phyloP scores from a whole-genome alignment of 2,113 vertebrate genomes.

The Mormyrus iriodes region DNA sequence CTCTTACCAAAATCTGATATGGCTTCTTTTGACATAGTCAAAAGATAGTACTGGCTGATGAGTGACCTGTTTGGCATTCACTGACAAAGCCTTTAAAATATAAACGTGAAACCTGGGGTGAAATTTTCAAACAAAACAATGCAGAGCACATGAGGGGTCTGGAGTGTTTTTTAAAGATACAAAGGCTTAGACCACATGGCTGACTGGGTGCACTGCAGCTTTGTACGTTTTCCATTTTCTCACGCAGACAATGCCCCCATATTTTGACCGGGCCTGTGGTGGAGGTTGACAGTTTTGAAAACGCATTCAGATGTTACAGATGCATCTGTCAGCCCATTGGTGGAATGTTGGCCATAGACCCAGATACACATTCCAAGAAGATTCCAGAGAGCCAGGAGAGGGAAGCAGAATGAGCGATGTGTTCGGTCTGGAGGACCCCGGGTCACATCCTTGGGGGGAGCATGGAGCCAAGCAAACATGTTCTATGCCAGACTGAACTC shows the following conservation, averaged over 20 bases:
- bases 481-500: background rate
- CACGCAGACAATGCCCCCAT: background rate
- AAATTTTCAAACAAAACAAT: background rate
- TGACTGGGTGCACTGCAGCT: background rate
- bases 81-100: background rate
- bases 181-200: background rate
- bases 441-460: background rate
- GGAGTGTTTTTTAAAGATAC: background rate
- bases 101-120: background rate
- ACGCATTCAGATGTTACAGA: background rate
- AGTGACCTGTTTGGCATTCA: background rate
- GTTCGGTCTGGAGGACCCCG: background rate
- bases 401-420: background rate
- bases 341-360: background rate
- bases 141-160: background rate
- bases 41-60: background rate
- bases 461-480: background rate
- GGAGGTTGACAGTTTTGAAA: background rate
- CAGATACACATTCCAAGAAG: constrained; percentile 4
- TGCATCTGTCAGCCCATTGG: background rate
- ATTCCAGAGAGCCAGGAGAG: background rate
- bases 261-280: background rate
- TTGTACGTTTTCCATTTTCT: background rate
- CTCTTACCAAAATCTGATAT: background rate
- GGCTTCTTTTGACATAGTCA: background rate